A percentile compares a stretch with the other conserved stretches of the same genome.
Evolutionary conservation across 2,113 vertebrate species (phyloP).

Genomic region (Cyprinodon variegatus): DNA sequence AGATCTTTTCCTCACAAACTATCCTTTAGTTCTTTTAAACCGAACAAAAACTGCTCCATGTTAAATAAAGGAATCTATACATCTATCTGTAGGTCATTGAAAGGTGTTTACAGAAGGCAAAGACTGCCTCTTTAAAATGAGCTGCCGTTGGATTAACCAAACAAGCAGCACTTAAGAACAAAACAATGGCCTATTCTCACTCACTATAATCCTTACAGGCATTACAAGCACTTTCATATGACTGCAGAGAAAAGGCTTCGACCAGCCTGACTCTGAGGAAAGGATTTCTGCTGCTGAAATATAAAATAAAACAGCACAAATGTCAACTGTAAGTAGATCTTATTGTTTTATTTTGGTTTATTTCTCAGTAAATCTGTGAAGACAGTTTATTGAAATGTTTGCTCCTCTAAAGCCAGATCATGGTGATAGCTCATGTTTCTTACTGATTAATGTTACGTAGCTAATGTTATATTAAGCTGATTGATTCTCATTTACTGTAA

Average conservation of each 20-base stretch:
- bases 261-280: conserved; percentile 48
- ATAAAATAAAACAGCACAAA: conserved; percentile 56
- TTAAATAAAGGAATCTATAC: not conserved
- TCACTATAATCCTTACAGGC: conserved; percentile 77
- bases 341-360: conserved; percentile 21
- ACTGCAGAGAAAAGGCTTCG: conserved; percentile 69
- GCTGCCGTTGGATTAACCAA: conserved; percentile 75
- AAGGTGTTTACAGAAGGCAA: conserved; percentile 35
- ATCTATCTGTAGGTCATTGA: not conserved
- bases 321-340: conserved; percentile 79
- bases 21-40: not conserved
- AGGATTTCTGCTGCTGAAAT: conserved; percentile 30
- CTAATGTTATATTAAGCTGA: not conserved
- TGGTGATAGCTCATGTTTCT: not conserved
- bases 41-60: not conserved
- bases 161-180: conserved; percentile 68
- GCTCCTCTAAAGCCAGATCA: not conserved
- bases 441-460: not conserved
- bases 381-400: not conserved
- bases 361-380: not conserved
- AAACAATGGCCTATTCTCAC: conserved; percentile 77
- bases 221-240: conserved; percentile 84
- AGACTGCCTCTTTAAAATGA: conserved; percentile 36
- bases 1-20: not conserved
- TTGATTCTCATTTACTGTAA: not conserved